Base-by-base conservation (phyloP, 2,797 vertebrate species). In the Cirrhinus molitorella region DNA sequence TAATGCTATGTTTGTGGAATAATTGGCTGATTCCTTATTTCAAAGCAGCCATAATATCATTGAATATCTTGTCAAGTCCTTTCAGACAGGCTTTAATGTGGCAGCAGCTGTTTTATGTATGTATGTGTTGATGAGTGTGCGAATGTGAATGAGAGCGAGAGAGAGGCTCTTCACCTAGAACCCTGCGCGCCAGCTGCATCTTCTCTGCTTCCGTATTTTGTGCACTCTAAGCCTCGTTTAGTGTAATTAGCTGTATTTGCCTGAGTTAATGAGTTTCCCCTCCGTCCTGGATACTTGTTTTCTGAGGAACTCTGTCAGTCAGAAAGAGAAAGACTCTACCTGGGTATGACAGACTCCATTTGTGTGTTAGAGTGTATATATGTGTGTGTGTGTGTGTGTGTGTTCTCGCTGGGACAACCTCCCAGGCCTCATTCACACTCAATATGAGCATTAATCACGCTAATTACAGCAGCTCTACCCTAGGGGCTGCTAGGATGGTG, bases 191-290 rank as follows among this genome's bases (percentile, higher is more conserved):
- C 59, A 37, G 66, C 74, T 83, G 81, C 81, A 79, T 45, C 74
- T 34, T 47, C 57, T 23, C 47, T 67, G 17, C 45, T 73, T 66
- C 70, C 49, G 47, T 59, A 80, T 66, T 65, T 70, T 28, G 11
- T 43, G 68, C 13, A 21, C 80, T 71, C 37, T 66, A 66, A 73
- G 49, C 75, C 37, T 79, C 73, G 61, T 83, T 84, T 84, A 61
- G 55, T 25, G 51, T 87, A 86, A 88, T 87, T 87, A 86, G 79
- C 66, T 43, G 67, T 79, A 86, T 84, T 88, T 84, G 79, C 75
- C 53, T 40, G 61, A 82, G 71, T 74, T 87, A 87, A 86, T 87
- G 84, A 81, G 84, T 84, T 88, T 80, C 63, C 70, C 66, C 66
- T 84, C 70, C 21, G 0, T 66, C 37, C 67, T 63, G 47, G 25